Evolutionary conservation across 1,140 invertebrate genomes (phyloP), one percentile per base, ranked within the genome.

Genomic region (Drosophila tani): DNA sequence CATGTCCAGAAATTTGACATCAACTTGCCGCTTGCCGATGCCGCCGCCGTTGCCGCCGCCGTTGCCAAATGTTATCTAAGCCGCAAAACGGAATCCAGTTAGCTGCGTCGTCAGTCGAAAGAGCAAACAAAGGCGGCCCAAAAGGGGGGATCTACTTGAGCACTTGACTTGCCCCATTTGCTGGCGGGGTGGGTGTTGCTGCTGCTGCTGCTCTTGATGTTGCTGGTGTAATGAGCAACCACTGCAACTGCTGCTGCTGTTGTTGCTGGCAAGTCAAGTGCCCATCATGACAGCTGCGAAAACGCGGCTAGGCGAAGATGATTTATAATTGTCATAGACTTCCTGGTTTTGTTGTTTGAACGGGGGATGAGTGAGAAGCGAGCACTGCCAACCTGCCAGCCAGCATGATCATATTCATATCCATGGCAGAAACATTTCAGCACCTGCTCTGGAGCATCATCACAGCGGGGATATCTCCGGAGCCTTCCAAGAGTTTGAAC

Each of bases 301-400:
- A 88, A 78, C 62, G 77, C 82, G 45, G 45, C 77, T 69, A 73
- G 81, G 68, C 84, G 69, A 84, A 81, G 83, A 87, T 87, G 83
- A 87, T 87, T 87, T 87, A 87, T 87, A 87, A 87, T 88, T 87
- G 83, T 87, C 83, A 84, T 87, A 81, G 84, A 87, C 83, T 87
- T 87, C 83, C 83, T 87, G 83, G 84, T 88, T 84, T 67, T 67
- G 65, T 75, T 86, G 81, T 68, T 79, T 50, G 59, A 82, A 65
- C 78, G 65, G 41, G 49, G 45, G 57, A 78, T 49, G 59, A 77
- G 64, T 86, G 78, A 79, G 66, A 85, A 75, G 69, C 64, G 67
- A 68, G 67, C 64, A 82, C 55, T 75, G 81, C 27, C 67, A 85
- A 60, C 57, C 63, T 50, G 29, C 41, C 29, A 66, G 45, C 35